Evolutionary conservation across 1,140 invertebrate genomes (phyloP).

Genomic region (Heliconius eleuchia): DNA sequence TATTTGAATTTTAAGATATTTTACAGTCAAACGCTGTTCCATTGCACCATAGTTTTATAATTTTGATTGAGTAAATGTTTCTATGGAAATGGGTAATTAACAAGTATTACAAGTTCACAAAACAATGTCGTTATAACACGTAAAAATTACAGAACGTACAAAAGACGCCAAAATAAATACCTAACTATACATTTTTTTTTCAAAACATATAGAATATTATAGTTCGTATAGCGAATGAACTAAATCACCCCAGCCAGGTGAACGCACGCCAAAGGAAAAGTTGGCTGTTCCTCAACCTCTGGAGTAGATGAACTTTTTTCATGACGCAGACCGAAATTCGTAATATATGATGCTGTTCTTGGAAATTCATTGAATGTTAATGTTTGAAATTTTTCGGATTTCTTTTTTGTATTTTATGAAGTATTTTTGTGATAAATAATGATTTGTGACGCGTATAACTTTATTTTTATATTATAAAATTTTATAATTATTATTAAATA

Average conservation of each 20-base stretch:
- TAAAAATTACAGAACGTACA: too few relatives aligned
- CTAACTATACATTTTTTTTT: background rate
- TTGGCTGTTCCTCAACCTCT: constrained; percentile 52
- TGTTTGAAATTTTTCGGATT: background rate
- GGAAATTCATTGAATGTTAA: background rate
- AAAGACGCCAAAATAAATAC: background rate
- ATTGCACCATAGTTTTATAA: too few relatives aligned
- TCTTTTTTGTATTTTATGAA: background rate
- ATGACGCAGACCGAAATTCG: constrained; percentile 13
- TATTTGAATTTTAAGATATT: too few relatives aligned
- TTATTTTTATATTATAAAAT: too few relatives aligned
- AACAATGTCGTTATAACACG: too few relatives aligned
- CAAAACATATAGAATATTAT: background rate
- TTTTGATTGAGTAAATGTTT: too few relatives aligned
- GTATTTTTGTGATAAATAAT: background rate
- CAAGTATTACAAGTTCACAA: too few relatives aligned
- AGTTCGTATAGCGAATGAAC: background rate
- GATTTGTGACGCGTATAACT: background rate
- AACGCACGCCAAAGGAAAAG: constrained; percentile 49
- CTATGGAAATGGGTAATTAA: too few relatives aligned
- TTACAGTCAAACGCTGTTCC: too few relatives aligned
- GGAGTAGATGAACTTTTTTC: constrained; percentile 65
- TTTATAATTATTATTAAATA: too few relatives aligned
- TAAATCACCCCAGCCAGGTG: constrained; percentile 39
- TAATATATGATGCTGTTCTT: constrained; percentile 37